Base-by-base conservation (phyloP, 2,797 vertebrate species). In the Kryptolebias ocellatus region DNA sequence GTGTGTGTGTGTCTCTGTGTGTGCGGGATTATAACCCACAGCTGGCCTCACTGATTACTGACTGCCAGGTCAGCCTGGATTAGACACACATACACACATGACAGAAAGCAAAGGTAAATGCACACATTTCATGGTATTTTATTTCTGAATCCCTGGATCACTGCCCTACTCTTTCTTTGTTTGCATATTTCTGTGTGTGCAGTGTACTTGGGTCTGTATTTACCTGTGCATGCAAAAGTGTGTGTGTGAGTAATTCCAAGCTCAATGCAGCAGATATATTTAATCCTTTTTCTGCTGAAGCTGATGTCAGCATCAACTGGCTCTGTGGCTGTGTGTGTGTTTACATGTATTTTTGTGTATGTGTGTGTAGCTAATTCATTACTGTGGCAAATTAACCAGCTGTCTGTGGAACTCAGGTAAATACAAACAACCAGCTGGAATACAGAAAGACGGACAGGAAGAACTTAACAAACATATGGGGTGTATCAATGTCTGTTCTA, bases 211-310 rank as follows among this genome's bases (percentile, higher is more conserved):
- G 20, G 20, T 37, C n/a, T 63, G 60, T 62, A 14, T 68, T 34
- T 62, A 64, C 39, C 29, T 70, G 31, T 50, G 54, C 54, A 24
- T 66, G 14, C 56, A 8, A 57, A 11, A 70, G 60, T 53, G 31
- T 64, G 31, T 46, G 51, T 70, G 75, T 80, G 20, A 24, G 70
- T 88, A 84, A 85, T 86, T 81, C 84, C 73, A 71, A 79, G 81
- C 78, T 88, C 77, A 86, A 77, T 85, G 61, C 62, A 84, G 76
- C 74, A 90, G 86, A 86, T 88, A 87, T 88, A 87, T 86, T 88
- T 88, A 86, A 90, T 87, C 82, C 80, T 70, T 72, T 47, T 61
- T 53, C 74, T 42, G 27, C 64, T 71, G 75, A 74, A 86, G 84
- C 84, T 86, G 86, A 82, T 86, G 86, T 87, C 81, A 88, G 88